phyloP scores from a whole-genome alignment of 2,113 vertebrate species.

The Tichodroma muraria region DNA sequence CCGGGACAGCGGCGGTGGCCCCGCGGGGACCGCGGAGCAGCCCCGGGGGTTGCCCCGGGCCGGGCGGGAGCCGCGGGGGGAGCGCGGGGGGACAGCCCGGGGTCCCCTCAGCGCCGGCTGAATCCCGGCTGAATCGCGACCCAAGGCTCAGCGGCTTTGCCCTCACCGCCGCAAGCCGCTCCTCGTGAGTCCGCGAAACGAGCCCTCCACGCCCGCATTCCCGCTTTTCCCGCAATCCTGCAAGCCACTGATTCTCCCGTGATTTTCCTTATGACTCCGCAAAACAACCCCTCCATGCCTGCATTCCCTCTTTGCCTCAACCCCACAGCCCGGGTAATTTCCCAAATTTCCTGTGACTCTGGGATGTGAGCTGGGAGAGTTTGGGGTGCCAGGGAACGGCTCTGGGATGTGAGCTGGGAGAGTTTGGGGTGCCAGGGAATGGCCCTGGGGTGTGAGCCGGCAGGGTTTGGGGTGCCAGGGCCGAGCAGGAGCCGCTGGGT shows the following conservation, averaged over 20 bases:
- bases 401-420: too few relatives aligned
- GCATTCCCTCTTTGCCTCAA: background rate
- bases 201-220: fast-evolving
- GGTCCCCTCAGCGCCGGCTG: background rate
- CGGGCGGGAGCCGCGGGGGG: fast-evolving
- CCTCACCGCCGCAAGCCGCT: fast-evolving
- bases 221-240: background rate
- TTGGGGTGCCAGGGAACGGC: too few relatives aligned
- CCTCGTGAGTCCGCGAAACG: background rate
- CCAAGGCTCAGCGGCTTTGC: background rate
- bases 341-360: background rate
- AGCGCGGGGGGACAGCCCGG: fast-evolving
- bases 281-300: background rate
- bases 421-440: too few relatives aligned
- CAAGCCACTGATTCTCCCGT: too few relatives aligned
- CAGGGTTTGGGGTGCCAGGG: too few relatives aligned
- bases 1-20: background rate
- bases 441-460: too few relatives aligned
- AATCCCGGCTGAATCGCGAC: background rate
- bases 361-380: too few relatives aligned
- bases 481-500: too few relatives aligned
- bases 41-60: background rate
- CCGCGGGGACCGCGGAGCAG: background rate
- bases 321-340: too few relatives aligned
- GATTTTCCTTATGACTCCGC: background rate